Percentiles rank a stretch among this genome's conserved stretches.
phyloP scores from a whole-genome alignment of 2,113 vertebrate species.

The Murina feae region DNA sequence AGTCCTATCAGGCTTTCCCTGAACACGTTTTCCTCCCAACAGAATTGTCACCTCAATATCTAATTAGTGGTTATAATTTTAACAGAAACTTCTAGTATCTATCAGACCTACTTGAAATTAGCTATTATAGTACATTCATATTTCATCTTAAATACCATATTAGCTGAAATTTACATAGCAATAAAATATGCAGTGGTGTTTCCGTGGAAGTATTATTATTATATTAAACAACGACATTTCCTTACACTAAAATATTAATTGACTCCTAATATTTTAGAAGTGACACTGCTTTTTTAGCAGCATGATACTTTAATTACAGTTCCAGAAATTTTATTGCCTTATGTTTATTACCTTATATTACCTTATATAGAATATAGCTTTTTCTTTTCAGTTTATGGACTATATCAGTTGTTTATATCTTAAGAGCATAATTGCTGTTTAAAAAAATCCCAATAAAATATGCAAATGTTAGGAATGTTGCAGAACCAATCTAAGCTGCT shows the following conservation, averaged over 20 bases:
- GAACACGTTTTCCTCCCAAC: neutral
- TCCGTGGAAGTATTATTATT: constrained; percentile 55
- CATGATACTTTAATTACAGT: constrained; percentile 43
- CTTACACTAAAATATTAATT: constrained; percentile 54
- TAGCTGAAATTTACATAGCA: constrained; percentile 60
- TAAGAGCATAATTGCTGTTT: neutral
- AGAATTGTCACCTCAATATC: constrained; percentile 35
- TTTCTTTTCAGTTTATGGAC: neutral
- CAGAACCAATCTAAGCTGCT: neutral
- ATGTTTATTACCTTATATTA: constrained; percentile 21
- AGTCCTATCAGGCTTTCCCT: neutral
- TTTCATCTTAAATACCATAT: constrained; percentile 42
- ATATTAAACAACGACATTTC: constrained; percentile 54
- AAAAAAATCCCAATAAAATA: constrained; percentile 7
- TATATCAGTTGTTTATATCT: constrained; percentile 16
- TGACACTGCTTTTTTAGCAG: neutral
- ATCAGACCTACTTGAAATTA: constrained; percentile 45
- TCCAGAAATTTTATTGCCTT: constrained; percentile 54
- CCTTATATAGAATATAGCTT: neutral
- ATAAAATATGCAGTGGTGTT: constrained; percentile 56
- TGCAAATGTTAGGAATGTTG: neutral
- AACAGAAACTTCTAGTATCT: constrained; percentile 59
- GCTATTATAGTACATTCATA: constrained; percentile 50
- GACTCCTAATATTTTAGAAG: constrained; percentile 51
- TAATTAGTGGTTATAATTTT: neutral